phyloP scores from a whole-genome alignment of 2,797 vertebrate species.

The Cyprinella venusta region DNA sequence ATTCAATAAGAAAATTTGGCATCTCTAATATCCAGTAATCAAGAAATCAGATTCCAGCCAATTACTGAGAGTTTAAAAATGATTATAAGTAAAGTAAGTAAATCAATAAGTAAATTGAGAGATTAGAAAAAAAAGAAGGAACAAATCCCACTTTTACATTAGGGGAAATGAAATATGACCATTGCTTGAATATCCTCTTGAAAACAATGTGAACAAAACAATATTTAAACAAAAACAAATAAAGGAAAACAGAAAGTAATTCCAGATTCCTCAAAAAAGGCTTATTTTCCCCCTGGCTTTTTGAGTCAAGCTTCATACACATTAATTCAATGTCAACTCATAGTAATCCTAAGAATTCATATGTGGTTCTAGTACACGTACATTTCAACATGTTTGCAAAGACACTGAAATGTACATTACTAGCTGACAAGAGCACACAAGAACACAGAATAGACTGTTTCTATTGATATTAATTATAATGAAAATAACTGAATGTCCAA shows the following conservation, averaged over 20 bases:
- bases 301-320: neutral
- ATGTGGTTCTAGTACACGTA: neutral
- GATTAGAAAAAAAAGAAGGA: neutral
- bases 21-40: constrained; percentile 1
- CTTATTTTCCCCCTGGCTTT: neutral
- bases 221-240: constrained; percentile 1
- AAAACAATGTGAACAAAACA: constrained; percentile 18
- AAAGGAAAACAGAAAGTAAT: neutral
- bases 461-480: neutral
- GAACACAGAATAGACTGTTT: neutral
- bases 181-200: neutral
- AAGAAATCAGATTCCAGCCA: neutral
- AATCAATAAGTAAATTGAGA: neutral
- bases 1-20: neutral
- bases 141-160: neutral
- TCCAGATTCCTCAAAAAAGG: constrained; percentile 3
- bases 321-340: neutral
- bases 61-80: neutral
- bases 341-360: neutral
- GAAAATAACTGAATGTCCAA: neutral
- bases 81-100: neutral
- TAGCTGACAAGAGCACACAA: neutral
- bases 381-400: neutral
- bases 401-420: neutral
- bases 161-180: neutral